Evolutionary conservation across 2,888 invertebrate genomes (phyloP), one percentile per base, ranked within the genome.

Genomic region (Calliscelio sp.): DNA sequence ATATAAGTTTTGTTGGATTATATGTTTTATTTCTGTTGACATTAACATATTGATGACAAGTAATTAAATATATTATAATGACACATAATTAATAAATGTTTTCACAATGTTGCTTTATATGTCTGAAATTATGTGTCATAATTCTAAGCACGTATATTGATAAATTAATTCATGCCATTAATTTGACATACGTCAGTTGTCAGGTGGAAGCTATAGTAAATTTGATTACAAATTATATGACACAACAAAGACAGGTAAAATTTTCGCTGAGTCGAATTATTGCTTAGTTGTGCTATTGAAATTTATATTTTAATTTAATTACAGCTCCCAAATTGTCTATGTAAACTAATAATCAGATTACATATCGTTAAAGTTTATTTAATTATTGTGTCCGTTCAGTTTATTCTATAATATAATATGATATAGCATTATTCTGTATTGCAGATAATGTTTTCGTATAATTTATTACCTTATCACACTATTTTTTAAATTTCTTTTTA

Each of bases 91-190:
- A 65, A 49, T 20, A 65, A 46, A 49, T 49, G 32, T 65, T 28
- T 65, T 35, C 25, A 38, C 25, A 5, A 24, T 24, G 53, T 41
- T 16, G 35, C 18, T 53, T 66, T 57, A 28, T n/a, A n/a, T 24
- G 55, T 44, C 20, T 24, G 18, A 20, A 66, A 57, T 35, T 51
- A 46, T 46, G 53, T 44, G 35, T 24, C 46, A 46, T 55, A 49
- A 25, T 59, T 65, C 41, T 49, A 80, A 73, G 28, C 57, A 22
- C 38, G 59, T n/a, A 5, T 18, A 59, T 28, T 57, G 74, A 81
- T 81, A 81, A 74, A 81, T 81, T 74, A 73, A 81, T 80, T 73
- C 59, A 71, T 65, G 80, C 57, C 53, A 63, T 73, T 73, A 73
- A 80, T 73, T 59, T 81, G 80, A 81, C 68, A 61, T 53, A 51